These are phyloP conservation scores for Neelides sp. DNA, from an alignment of 1,140 invertebrate genomes.

Conservation along the genomic window DNA sequence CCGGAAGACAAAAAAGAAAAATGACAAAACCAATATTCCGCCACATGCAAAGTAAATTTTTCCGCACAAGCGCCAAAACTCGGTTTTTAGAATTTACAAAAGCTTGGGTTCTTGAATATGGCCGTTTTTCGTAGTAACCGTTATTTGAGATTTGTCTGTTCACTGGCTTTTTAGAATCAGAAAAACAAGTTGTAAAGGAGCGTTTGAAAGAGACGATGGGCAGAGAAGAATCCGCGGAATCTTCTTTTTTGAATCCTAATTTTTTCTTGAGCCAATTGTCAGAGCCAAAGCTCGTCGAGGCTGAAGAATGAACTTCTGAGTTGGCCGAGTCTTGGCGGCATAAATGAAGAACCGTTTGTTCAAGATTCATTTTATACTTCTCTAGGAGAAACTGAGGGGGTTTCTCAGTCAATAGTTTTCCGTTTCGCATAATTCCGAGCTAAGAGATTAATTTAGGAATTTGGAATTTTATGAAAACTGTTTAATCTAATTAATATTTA, in stretches of 20 bases:
- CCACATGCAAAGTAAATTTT: conserved; percentile 50
- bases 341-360: conserved; percentile 43
- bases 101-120: not conserved
- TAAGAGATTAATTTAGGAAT: not conserved
- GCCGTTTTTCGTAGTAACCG: not conserved
- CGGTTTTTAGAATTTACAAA: conserved; percentile 11
- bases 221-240: not conserved
- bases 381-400: conserved; percentile 38
- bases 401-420: conserved; percentile 41
- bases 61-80: conserved; percentile 44
- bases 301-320: too few species aligned
- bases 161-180: too few species aligned
- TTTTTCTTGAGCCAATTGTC: too few species aligned
- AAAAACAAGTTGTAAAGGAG: conserved; percentile 1
- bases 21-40: conserved; percentile 64
- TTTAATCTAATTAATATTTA: not conserved
- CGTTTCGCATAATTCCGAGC: conserved; percentile 42
- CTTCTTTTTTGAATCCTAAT: too few species aligned
- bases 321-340: conserved; percentile 32
- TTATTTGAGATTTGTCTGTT: not conserved
- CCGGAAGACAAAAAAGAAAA: conserved; percentile 80
- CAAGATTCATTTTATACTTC: conserved; percentile 36
- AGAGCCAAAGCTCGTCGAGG: too few species aligned
- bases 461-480: too few species aligned
- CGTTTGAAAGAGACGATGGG: not conserved